Evolutionary conservation across 2,888 invertebrate genomes (phyloP).

Genomic region (Pyrochroa serraticornis): DNA sequence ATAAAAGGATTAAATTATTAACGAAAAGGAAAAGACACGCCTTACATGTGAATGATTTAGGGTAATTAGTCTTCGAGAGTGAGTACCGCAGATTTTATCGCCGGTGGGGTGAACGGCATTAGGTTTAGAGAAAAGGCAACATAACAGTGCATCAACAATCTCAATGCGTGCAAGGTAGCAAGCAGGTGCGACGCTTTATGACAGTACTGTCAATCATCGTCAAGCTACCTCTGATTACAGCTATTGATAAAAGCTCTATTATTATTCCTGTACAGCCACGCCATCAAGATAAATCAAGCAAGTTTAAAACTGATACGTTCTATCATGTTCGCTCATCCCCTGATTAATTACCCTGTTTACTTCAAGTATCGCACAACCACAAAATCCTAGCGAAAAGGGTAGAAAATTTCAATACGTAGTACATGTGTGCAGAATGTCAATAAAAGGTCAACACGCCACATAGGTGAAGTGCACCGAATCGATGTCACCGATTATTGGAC

Average conservation of each 20-base stretch:
- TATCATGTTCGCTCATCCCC: slow-evolving; percentile 1
- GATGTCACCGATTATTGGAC: slow-evolving; percentile 40
- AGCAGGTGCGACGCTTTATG: slow-evolving; percentile 34
- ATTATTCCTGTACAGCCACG: slow-evolving; percentile 15
- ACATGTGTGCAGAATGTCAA: slow-evolving; percentile 42
- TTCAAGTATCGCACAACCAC: background rate
- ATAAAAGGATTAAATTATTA: slow-evolving; percentile 33
- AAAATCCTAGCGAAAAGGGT: slow-evolving; percentile 9
- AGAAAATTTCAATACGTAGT: slow-evolving; percentile 14
- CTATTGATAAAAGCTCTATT: slow-evolving; percentile 27
- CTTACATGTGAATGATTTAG: slow-evolving; percentile 44
- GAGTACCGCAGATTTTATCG: slow-evolving; percentile 43
- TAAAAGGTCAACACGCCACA: slow-evolving; percentile 45
- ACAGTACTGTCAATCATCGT: slow-evolving; percentile 35
- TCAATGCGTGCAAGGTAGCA: slow-evolving; percentile 28
- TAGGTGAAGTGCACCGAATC: slow-evolving; percentile 43
- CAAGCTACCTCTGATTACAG: slow-evolving; percentile 32
- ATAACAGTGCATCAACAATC: slow-evolving; percentile 27
- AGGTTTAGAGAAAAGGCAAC: slow-evolving; percentile 21
- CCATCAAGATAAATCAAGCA: background rate
- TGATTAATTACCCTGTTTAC: slow-evolving; percentile 11
- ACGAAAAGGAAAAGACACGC: slow-evolving; percentile 39
- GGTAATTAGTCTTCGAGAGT: slow-evolving; percentile 42
- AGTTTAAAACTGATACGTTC: background rate
- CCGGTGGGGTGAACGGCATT: slow-evolving; percentile 40